Evolutionary conservation across 2,888 invertebrate species (phyloP), one percentile per base, ranked within the genome.

Genomic region (Cantharis rustica): DNA sequence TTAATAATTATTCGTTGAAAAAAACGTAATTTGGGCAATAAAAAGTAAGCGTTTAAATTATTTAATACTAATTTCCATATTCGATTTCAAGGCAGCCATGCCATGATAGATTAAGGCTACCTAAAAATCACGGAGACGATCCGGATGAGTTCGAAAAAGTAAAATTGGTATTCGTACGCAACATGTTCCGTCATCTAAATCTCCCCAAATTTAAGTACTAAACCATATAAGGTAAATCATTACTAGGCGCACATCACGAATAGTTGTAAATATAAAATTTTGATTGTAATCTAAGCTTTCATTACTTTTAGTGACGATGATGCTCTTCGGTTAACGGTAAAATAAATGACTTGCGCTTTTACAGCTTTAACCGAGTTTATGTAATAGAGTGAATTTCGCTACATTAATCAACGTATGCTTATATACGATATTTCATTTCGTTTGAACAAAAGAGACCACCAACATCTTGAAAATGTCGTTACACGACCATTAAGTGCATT

Each of bases 291-390:
- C 76, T 73, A 73, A 71, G 71, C 64, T 76, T 76, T 73, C 76
- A 76, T 76, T 76, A 76, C 74, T 72, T 76, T 63, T 73, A 76
- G 73, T 63, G 71, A 74, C 73, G 72, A 72, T 70, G 71, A 72
- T 74, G 77, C 72, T 73, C 61, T 69, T 73, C 47, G 20, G 23
- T 26, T 77, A 77, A 77, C 77, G 74, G 77, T 73, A 74, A 74
- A 74, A 72, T 74, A 77, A 77, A 76, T 76, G 76, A 76, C 76
- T 76, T 73, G 76, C 69, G 73, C 73, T 76, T 70, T 76, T 76
- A 69, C 61, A 72, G 62, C 62, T 68, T 68, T 66, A 66, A 66
- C 64, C 64, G 47, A 69, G 71, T 71, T 75, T 71, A 75, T 71
- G 71, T 61, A 69, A 69, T 63, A 75, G 75, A 64, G 16, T 61